Conservation (phyloP, 2,888 invertebrate species). For the Xestobium rufovillosum region DNA sequence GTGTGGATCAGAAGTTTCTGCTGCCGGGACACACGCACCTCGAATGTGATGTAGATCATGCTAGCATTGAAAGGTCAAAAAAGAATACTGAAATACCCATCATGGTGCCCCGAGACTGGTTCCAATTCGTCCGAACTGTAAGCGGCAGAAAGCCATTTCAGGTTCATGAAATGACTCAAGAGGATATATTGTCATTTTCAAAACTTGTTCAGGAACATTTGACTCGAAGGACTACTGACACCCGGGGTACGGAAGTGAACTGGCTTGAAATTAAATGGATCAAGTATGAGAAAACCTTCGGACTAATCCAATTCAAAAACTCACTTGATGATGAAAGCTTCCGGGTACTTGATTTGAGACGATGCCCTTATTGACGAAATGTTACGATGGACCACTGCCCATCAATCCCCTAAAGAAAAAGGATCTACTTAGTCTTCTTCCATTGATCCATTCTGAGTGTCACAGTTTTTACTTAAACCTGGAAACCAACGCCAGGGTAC, state of each 20-base stretch:
- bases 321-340: conserved; percentile 17
- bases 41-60: conserved; percentile 23
- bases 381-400: conserved; percentile 14
- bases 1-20: conserved; percentile 22
- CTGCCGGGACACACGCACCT: conserved; percentile 21
- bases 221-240: conserved; percentile 13
- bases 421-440: conserved; percentile 17
- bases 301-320: conserved; percentile 16
- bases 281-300: conserved; percentile 19
- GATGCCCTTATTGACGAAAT: conserved; percentile 13
- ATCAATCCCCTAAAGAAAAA: conserved; percentile 18
- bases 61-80: conserved; percentile 20
- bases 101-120: conserved; percentile 18
- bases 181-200: conserved; percentile 1
- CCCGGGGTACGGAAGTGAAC: conserved; percentile 14
- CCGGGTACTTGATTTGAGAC: conserved; percentile 15
- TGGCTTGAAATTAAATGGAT: conserved; percentile 19
- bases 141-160: conserved; percentile 17
- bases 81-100: conserved; percentile 14
- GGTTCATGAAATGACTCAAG: conserved; percentile 14
- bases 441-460: conserved; percentile 15
- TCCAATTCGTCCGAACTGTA: conserved; percentile 16
- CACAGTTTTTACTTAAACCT: conserved; percentile 11
- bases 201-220: conserved; percentile 4
- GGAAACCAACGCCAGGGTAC: conserved; percentile 6